Conservation (phyloP, 2,113 vertebrate species). For the Climacteris rufus region DNA sequence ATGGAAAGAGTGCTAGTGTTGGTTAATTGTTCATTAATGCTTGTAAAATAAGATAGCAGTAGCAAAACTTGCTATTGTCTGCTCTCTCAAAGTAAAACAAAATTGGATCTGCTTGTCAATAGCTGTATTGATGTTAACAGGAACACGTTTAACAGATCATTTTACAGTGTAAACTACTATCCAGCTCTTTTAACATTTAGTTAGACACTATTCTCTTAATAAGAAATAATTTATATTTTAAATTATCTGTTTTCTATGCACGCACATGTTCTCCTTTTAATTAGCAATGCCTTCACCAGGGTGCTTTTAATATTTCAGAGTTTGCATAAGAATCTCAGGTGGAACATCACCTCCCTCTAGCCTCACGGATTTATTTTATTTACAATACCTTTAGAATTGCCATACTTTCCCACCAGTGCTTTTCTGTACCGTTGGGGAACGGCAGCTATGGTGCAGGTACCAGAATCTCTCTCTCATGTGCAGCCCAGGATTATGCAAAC, state of each 20-base stretch:
- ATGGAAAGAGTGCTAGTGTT: constrained; percentile 80
- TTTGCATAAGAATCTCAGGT: constrained; percentile 38
- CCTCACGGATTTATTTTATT: constrained; percentile 17
- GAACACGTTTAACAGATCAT: constrained; percentile 65
- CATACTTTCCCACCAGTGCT: background rate
- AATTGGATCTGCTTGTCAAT: constrained; percentile 72
- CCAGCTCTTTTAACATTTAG: constrained; percentile 59
- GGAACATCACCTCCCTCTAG: background rate
- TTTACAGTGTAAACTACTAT: constrained; percentile 65
- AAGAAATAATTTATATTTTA: constrained; percentile 42
- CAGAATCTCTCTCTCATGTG: background rate
- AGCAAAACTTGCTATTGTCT: constrained; percentile 76
- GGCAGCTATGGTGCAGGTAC: background rate
- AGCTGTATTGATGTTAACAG: constrained; percentile 57
- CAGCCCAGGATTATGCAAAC: background rate
- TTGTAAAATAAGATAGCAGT: constrained; percentile 80
- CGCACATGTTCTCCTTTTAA: background rate
- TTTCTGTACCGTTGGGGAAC: background rate
- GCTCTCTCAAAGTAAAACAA: constrained; percentile 65
- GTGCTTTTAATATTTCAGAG: constrained; percentile 43
- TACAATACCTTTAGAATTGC: background rate
- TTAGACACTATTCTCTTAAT: constrained; percentile 51
- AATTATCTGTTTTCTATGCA: background rate
- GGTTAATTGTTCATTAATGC: constrained; percentile 88
- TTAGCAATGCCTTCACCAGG: background rate